Percentiles rank a stretch among this genome's conserved stretches.
These are phyloP conservation scores for Pseudochirops cupreus DNA, from an alignment of 2,797 vertebrate genomes.

Conservation along the genomic window DNA sequence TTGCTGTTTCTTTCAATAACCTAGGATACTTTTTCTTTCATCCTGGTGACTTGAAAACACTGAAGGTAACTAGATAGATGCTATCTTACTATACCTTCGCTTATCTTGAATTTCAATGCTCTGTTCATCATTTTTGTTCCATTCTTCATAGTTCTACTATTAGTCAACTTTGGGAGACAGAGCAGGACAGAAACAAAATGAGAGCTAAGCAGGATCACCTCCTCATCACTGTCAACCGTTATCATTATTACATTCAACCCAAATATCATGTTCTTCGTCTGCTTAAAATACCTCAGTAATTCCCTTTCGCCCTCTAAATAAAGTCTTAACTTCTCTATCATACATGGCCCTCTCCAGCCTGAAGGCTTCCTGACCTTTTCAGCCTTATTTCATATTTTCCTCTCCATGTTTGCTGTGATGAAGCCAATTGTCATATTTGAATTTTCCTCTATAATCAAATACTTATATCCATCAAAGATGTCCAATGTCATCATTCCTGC, in stretches of 20 bases:
- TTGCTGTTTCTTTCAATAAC: background rate
- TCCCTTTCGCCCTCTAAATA: background rate
- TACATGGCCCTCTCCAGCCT: background rate
- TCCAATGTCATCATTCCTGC: background rate
- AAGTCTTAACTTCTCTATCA: background rate
- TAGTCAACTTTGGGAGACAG: background rate
- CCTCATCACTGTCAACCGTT: background rate
- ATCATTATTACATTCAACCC: background rate
- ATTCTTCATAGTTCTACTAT: background rate
- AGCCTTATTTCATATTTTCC: background rate
- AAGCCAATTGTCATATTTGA: background rate
- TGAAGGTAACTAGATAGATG: background rate
- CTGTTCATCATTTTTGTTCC: background rate
- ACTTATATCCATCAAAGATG: background rate
- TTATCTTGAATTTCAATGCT: background rate
- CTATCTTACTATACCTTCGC: background rate
- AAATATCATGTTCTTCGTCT: background rate
- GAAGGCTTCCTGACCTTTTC: background rate
- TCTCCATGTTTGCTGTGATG: background rate
- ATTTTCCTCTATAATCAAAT: background rate
- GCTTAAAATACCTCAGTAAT: background rate
- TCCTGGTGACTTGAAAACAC: background rate
- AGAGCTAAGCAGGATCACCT: background rate
- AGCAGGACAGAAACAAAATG: background rate
- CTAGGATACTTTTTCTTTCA: background rate